These are phyloP conservation scores for Patella pellucida DNA, from an alignment of 2,888 invertebrate genomes.

Conservation along the genomic window DNA sequence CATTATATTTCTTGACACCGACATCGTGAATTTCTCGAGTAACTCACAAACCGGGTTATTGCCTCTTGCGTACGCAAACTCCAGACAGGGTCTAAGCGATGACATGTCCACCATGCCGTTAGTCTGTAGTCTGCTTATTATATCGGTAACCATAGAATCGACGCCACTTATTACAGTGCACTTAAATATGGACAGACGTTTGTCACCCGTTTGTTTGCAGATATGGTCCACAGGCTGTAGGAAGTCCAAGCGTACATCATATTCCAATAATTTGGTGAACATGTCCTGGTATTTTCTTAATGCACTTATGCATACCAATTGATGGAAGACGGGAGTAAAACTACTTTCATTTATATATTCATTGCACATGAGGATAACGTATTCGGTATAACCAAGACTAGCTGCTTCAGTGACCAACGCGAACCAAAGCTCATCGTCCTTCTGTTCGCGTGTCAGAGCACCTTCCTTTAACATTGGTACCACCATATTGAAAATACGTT, in stretches of 20 bases:
- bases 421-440: background rate
- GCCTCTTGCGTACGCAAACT: background rate
- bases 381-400: background rate
- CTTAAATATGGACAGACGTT: background rate
- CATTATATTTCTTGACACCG: background rate
- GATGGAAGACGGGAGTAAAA: background rate
- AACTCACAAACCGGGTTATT: background rate
- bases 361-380: background rate
- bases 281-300: background rate
- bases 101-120: background rate
- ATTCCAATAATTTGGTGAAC: background rate
- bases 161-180: background rate
- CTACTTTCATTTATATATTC: background rate
- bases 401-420: background rate
- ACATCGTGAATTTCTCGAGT: background rate
- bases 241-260: background rate
- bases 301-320: background rate
- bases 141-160: background rate
- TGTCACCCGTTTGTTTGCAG: background rate
- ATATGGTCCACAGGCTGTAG: background rate
- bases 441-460: background rate
- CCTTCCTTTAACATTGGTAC: background rate
- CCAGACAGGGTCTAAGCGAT: background rate
- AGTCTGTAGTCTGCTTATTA: background rate
- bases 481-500: background rate